Conservation (phyloP, 2,888 invertebrate genomes). For the Caenorhabditis sp. region DNA sequence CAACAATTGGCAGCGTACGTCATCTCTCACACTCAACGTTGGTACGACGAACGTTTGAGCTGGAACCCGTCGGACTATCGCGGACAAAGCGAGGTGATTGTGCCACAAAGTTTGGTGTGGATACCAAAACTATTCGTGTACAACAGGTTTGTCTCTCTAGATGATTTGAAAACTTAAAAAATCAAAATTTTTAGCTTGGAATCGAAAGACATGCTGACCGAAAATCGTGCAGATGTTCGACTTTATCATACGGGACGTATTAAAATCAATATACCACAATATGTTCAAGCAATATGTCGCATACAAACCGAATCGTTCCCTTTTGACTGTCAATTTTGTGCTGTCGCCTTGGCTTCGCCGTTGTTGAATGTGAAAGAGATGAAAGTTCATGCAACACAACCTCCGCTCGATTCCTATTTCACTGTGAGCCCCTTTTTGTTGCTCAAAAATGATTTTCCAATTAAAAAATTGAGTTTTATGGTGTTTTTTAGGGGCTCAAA, state of each 20-base stretch:
- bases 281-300: conserved; percentile 64
- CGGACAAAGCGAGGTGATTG: conserved; percentile 55
- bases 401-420: conserved; percentile 64
- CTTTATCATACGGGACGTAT: conserved; percentile 39
- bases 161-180: background rate
- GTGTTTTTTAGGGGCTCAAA: background rate
- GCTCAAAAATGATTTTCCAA: background rate
- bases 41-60: conserved; percentile 44
- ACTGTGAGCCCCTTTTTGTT: conserved; percentile 34
- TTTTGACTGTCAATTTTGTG: conserved; percentile 63
- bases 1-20: conserved; percentile 65
- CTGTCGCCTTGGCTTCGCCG: conserved; percentile 64
- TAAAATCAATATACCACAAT: conserved; percentile 64
- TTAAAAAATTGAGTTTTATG: background rate
- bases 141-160: conserved; percentile 34
- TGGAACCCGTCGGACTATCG: conserved; percentile 51
- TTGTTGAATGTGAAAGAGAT: conserved; percentile 62
- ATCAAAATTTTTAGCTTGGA: conserved; percentile 43
- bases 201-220: conserved; percentile 64
- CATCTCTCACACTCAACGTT: conserved; percentile 58
- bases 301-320: conserved; percentile 61
- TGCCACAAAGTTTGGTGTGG: conserved; percentile 64
- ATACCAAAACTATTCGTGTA: conserved; percentile 67
- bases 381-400: conserved; percentile 62
- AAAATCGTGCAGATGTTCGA: conserved; percentile 60